phyloP scores from a whole-genome alignment of 2,888 invertebrate genomes.

The Meteorus cinctellus region DNA sequence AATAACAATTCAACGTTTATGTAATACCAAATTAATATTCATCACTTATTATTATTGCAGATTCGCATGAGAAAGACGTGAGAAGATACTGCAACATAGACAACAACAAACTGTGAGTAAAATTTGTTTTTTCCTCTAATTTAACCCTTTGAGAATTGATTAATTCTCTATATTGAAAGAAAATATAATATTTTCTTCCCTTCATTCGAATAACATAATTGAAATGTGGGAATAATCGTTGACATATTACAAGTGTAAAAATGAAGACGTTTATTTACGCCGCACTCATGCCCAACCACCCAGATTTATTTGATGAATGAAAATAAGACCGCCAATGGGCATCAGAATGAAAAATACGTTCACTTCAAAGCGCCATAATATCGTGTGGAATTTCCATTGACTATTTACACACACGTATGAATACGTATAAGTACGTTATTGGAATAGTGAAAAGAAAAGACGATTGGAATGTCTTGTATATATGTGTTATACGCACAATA shows the following conservation, averaged over 20 bases:
- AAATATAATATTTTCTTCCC: too few species aligned
- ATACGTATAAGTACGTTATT: not conserved
- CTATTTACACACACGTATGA: constrained; percentile 10
- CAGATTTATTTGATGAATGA: constrained; percentile 1
- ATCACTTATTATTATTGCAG: not conserved
- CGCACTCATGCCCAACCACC: not conserved
- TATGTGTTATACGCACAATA: constrained; percentile 7
- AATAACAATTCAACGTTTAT: not conserved
- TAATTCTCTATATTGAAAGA: too few species aligned
- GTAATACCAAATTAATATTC: too few species aligned
- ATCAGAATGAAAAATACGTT: constrained; percentile 7
- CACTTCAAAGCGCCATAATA: not conserved
- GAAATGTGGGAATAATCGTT: too few species aligned
- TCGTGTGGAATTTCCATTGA: constrained; percentile 33
- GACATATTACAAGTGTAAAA: too few species aligned
- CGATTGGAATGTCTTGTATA: constrained; percentile 34
- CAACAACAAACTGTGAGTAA: not conserved
- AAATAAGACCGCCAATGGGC: not conserved
- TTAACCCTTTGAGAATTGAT: too few species aligned
- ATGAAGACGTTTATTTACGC: too few species aligned
- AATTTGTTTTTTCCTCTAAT: too few species aligned
- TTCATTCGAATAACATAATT: too few species aligned
- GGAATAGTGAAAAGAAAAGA: constrained; percentile 16
- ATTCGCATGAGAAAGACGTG: not conserved
- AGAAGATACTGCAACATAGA: not conserved